Evolutionary conservation across 2,797 vertebrate species (phyloP), one percentile per base, ranked within the genome.

Genomic region (Anomalospiza imberbis): DNA sequence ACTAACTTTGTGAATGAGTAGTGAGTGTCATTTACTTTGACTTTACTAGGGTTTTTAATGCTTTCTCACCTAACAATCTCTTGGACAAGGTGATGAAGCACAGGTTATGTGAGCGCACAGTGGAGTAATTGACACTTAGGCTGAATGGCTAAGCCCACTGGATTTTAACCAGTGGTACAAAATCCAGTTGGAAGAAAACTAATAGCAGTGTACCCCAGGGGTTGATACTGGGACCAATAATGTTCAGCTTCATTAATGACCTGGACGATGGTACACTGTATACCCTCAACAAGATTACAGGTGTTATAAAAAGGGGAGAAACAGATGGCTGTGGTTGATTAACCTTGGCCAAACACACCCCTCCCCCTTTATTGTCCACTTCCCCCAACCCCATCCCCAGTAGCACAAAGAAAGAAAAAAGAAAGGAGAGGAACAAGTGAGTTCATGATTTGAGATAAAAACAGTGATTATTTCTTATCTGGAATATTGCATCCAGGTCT

Each of bases 221-320:
- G 10, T 13, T 63, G 17, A 42, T 61, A 51, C 5, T 51, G n/a
- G 9, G 15, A 10, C 8, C 4, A 58, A 6, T 25, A 47, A 25
- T 7, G 10, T 53, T 72, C 31, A 67, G 6, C 2, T 48, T 66
- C 38, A 38, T 12, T 58, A 85, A 40, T 54, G 32, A 77, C 12
- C 6, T 26, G 18, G 25, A 34, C 2, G 1, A 38, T 0, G 0
- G 38, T 19, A 58, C 66, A 48, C 7, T 38, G 10, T 28, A 32
- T 10, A 32, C 5, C 16, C 11, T 57, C 74, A 66, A 17, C 9
- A 44, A 34, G 10, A 34, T 44, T 81, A 12, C 32, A 58, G 29
- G 10, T 66, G 9, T 7, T 36, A 16, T 32, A 34, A 45, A 55
- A 80, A 31, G 7, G 17, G 10, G 15, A 62, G 9, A 57, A 61